phyloP scores from a whole-genome alignment of 2,113 vertebrate species.

The Mungos mungo region DNA sequence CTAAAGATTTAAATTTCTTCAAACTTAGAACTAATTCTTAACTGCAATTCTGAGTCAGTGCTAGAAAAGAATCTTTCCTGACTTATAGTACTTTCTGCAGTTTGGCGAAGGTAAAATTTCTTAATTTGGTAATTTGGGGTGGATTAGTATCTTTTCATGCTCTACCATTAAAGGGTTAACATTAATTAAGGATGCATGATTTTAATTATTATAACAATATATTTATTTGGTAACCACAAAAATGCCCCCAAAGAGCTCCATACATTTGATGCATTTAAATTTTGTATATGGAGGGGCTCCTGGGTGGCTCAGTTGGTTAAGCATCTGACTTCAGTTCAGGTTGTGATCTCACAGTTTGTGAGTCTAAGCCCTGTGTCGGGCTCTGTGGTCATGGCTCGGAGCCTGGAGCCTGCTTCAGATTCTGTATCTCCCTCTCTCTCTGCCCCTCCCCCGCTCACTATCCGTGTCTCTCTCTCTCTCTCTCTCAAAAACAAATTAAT shows the following conservation, averaged over 20 bases:
- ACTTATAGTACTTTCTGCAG: slow-evolving; percentile 28
- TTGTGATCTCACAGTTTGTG: too few relatives aligned
- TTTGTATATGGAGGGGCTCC: background rate
- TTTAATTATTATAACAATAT: background rate
- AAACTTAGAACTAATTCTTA: slow-evolving; percentile 60
- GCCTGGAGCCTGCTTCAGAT: too few relatives aligned
- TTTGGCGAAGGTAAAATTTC: slow-evolving; percentile 46
- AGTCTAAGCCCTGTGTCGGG: too few relatives aligned
- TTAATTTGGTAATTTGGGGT: slow-evolving; percentile 30
- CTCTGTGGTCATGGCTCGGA: too few relatives aligned
- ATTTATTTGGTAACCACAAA: background rate
- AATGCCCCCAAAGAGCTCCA: background rate
- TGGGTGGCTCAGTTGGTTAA: too few relatives aligned
- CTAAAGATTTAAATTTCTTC: slow-evolving; percentile 75
- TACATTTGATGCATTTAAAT: background rate
- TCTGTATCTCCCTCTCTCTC: too few relatives aligned
- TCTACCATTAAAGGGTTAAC: background rate
- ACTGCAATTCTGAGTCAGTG: slow-evolving; percentile 62
- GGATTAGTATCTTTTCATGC: slow-evolving; percentile 3
- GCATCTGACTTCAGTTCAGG: too few relatives aligned
- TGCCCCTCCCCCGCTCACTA: too few relatives aligned
- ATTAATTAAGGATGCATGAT: background rate
- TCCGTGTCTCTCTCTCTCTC: too few relatives aligned
- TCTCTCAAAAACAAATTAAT: too few relatives aligned
- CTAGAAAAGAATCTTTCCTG: slow-evolving; percentile 55